Conservation (phyloP, 2,113 vertebrate genomes). For the Craseonycteris thonglongyai region DNA sequence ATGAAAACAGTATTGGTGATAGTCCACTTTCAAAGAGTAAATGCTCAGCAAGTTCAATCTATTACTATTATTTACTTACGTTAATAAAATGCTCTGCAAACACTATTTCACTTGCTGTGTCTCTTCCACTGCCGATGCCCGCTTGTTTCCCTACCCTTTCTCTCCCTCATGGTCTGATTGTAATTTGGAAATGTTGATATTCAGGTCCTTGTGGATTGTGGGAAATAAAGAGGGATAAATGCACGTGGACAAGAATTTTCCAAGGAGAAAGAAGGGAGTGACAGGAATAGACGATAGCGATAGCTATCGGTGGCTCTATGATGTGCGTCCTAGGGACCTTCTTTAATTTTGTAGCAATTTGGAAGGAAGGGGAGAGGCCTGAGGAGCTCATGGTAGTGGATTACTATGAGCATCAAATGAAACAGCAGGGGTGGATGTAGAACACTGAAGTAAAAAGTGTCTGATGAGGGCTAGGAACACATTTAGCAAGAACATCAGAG, state of each 20-base stretch:
- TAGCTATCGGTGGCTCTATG: not conserved
- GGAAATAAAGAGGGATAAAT: not conserved
- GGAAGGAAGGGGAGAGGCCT: not conserved
- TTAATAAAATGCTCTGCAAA: not conserved
- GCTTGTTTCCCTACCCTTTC: accelerated
- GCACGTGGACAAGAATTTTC: not conserved
- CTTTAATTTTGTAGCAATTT: not conserved
- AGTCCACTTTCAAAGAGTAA: not conserved
- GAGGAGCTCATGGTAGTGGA: accelerated
- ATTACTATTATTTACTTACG: not conserved
- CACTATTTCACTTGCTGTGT: no score
- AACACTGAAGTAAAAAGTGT: not conserved
- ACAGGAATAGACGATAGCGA: not conserved
- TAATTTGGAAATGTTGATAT: not conserved
- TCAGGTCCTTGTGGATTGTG: not conserved
- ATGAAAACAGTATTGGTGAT: not conserved
- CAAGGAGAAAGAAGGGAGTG: not conserved
- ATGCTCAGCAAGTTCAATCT: not conserved
- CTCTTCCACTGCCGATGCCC: not conserved
- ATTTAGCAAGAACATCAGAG: not conserved
- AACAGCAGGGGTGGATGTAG: not conserved
- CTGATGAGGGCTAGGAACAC: not conserved
- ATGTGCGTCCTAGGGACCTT: not conserved
- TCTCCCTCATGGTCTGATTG: not conserved
- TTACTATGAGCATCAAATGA: not conserved